Percentiles rank a stretch among this genome's conserved stretches.
These are phyloP conservation scores for Lepidotrigona ventralis DNA, from an alignment of 1,140 invertebrate genomes.

Conservation along the genomic window DNA sequence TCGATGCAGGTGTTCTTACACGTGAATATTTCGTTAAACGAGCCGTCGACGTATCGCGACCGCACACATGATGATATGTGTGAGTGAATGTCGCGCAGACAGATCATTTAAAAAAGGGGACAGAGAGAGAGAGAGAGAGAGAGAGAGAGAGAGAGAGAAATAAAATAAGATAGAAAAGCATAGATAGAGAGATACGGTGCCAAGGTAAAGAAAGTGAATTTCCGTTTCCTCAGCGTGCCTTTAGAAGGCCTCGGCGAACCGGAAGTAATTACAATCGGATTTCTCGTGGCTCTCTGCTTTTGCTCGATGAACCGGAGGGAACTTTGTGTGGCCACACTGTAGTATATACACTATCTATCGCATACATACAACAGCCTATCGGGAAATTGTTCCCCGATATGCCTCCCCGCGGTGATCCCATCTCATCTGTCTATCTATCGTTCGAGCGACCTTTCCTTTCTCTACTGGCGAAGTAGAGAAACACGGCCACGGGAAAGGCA, in stretches of 20 bases:
- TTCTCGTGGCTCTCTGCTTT: conserved; percentile 58
- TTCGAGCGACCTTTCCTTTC: conserved; percentile 31
- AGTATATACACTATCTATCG: conserved; percentile 41
- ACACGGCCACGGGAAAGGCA: neutral
- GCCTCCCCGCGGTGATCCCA: conserved; percentile 44
- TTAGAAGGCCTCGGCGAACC: conserved; percentile 58
- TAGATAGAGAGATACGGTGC: conserved; percentile 30
- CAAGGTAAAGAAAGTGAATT: conserved; percentile 66
- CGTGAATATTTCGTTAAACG: conserved; percentile 20
- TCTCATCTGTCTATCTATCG: conserved; percentile 31
- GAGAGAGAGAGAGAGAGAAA: neutral
- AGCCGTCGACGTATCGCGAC: neutral
- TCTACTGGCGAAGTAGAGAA: conserved; percentile 15
- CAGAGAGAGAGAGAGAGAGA: neutral
- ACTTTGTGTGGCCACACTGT: neutral
- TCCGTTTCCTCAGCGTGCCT: conserved; percentile 61
- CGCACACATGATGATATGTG: neutral
- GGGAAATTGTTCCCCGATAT: conserved; percentile 61
- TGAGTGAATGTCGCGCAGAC: neutral
- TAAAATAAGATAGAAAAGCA: neutral
- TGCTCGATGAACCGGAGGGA: conserved; percentile 36
- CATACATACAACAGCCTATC: conserved; percentile 35
- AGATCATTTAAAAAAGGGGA: neutral
- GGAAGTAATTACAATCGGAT: conserved; percentile 72
- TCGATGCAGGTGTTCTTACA: conserved; percentile 7